Percentiles rank a stretch among this genome's conserved stretches.
These are phyloP conservation scores for Drosophila sp. DNA, from an alignment of 1,140 invertebrate species.

Conservation along the genomic window DNA sequence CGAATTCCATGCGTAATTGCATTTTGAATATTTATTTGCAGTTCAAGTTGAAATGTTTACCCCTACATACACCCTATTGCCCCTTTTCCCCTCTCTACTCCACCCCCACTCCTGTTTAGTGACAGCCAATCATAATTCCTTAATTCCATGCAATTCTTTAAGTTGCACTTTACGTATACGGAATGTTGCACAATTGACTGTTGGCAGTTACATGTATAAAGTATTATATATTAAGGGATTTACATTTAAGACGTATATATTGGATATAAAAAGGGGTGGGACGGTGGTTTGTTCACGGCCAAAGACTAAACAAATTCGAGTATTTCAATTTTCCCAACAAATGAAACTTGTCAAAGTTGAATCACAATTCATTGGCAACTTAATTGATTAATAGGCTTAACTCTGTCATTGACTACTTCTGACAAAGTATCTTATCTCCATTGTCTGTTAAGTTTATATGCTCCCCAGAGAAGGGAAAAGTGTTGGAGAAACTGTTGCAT, in stretches of 20 bases:
- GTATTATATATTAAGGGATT: background rate
- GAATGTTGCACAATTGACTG: background rate
- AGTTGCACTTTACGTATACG: slow-evolving; percentile 20
- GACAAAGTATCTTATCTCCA: background rate
- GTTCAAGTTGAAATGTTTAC: slow-evolving; percentile 18
- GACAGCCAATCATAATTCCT: slow-evolving; percentile 11
- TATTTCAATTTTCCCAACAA: background rate
- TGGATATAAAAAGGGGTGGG: no score
- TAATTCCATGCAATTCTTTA: background rate
- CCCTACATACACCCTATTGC: background rate
- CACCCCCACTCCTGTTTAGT: background rate
- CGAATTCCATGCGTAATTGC: slow-evolving; percentile 78
- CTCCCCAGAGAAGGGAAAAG: no score
- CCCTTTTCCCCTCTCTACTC: background rate
- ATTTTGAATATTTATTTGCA: slow-evolving; percentile 73
- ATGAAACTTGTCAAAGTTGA: background rate
- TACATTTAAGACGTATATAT: background rate
- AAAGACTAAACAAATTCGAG: background rate
- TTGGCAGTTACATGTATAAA: no score
- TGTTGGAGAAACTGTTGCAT: no score
- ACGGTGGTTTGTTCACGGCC: background rate
- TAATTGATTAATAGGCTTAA: slow-evolving; percentile 13
- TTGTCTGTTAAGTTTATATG: no score
- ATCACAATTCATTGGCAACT: background rate
- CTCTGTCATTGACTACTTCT: background rate